These are phyloP conservation scores for Daboia siamensis DNA, from an alignment of 2,113 vertebrate genomes.

Conservation along the genomic window DNA sequence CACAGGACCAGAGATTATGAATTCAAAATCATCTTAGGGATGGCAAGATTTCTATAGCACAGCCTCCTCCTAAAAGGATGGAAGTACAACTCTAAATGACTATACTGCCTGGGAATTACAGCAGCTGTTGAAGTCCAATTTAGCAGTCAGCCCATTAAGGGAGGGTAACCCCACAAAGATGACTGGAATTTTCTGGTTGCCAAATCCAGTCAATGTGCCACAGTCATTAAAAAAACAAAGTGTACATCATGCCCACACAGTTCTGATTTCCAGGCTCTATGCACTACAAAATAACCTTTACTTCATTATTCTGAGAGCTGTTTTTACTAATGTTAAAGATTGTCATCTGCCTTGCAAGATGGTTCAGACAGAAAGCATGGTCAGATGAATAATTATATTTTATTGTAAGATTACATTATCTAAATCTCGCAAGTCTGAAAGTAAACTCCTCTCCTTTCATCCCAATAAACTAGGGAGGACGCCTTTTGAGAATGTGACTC, in stretches of 20 bases:
- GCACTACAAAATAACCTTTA: slow-evolving; percentile 4
- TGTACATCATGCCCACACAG: slow-evolving; percentile 12
- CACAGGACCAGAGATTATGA: background rate
- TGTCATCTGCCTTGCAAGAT: background rate
- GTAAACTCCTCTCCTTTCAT: background rate
- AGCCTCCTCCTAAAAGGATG: background rate
- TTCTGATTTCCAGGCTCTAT: slow-evolving; percentile 2
- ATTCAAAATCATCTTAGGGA: background rate
- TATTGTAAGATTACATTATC: background rate
- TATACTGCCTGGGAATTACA: background rate
- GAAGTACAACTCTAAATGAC: background rate
- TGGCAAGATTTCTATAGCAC: background rate
- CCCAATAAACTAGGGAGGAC: background rate
- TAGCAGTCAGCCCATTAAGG: background rate
- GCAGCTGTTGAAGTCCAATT: background rate
- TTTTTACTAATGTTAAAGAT: slow-evolving; percentile 43
- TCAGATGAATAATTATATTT: background rate
- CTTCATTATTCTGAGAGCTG: background rate
- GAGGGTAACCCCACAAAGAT: background rate
- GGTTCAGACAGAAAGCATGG: background rate
- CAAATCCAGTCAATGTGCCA: background rate
- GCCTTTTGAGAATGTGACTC: background rate
- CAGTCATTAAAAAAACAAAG: accelerated
- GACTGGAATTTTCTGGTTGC: background rate
- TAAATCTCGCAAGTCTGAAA: background rate